Evolutionary conservation across 2,888 invertebrate genomes (phyloP), one percentile per base, ranked within the genome.

Genomic region (Corythucha ciliata): DNA sequence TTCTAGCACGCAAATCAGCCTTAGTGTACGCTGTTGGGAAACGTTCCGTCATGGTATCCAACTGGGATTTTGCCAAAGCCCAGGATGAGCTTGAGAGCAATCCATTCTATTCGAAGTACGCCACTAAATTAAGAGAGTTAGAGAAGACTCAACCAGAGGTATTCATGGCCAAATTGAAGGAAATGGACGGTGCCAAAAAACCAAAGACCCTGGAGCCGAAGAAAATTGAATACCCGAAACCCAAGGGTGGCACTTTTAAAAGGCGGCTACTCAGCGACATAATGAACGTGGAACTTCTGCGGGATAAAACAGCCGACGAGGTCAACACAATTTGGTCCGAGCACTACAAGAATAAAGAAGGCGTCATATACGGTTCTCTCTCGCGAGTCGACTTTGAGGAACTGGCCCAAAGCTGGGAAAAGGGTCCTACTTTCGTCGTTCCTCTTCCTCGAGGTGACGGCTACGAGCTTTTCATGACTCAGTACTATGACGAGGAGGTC

Each of bases 401-500:
- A 48, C 71, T 88, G 54, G 72, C 74, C 57, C 64, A 71, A 25
- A 74, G 74, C 26, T 77, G 80, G 56, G 71, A 72, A 56, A 65
- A 73, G 50, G 77, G 75, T 66, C 78, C 83, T 0, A 76, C 80
- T 24, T 91, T 91, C 67, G 62, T 91, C 52, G 75, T 90, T 57
- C 85, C 90, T 0, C 65, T 91, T 57, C 90, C 90, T 0, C 74
- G 88, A 45, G 76, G 79, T 18, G 79, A 84, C 61, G 90, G 90
- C 10, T 91, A 86, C 64, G 90, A 91, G 68, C 90, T 90, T 66
- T 78, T 90, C 48, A 73, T 90, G 72, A 72, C 79, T 46, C 89
- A 90, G 66, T 83, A 79, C 66, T 70, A 75, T 33, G 77, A 76
- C 2, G 79, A 83, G 58, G 72, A 81, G 40, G 77, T 84, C 18